These are phyloP conservation scores for Pseudococcus viburni DNA, from an alignment of 2,888 invertebrate species.

Conservation along the genomic window DNA sequence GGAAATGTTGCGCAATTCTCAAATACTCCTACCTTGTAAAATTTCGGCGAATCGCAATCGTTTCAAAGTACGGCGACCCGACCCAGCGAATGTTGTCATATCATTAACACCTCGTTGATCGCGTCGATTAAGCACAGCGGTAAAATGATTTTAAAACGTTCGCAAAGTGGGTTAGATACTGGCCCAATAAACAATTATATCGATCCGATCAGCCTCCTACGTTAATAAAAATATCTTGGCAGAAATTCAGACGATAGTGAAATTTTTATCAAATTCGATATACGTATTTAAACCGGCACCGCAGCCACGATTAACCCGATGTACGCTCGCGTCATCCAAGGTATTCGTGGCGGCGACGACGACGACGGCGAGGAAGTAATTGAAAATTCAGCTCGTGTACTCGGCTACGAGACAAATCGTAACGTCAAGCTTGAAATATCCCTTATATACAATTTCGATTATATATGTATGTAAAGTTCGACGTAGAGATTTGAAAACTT, in stretches of 20 bases:
- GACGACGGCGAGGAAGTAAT: slow-evolving; percentile 7
- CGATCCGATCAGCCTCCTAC: slow-evolving; percentile 33
- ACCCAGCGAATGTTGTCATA: not conserved
- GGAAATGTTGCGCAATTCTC: too few relatives aligned
- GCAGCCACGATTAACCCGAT: not conserved
- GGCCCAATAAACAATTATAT: slow-evolving; percentile 41
- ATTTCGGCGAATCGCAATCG: not conserved
- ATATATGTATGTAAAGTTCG: slow-evolving; percentile 34
- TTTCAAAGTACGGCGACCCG: not conserved
- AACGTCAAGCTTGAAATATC: slow-evolving; percentile 44
- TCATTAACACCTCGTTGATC: slow-evolving; percentile 26
- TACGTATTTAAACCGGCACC: not conserved
- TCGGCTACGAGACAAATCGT: slow-evolving; percentile 32
- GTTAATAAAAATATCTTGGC: slow-evolving; percentile 41
- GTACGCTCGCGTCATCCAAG: not conserved
- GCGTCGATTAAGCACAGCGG: not conserved
- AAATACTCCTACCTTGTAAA: not conserved
- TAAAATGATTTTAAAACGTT: not conserved
- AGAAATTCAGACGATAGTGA: slow-evolving; percentile 43
- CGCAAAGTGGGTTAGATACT: slow-evolving; percentile 32
- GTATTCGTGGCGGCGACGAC: not conserved
- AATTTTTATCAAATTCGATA: slow-evolving; percentile 27
- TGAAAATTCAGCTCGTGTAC: slow-evolving; percentile 36
- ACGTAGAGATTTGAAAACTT: slow-evolving; percentile 40
- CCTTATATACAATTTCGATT: slow-evolving; percentile 29